These are phyloP conservation scores for Palloptera scutellata DNA, from an alignment of 2,888 invertebrate species.

Conservation along the genomic window DNA sequence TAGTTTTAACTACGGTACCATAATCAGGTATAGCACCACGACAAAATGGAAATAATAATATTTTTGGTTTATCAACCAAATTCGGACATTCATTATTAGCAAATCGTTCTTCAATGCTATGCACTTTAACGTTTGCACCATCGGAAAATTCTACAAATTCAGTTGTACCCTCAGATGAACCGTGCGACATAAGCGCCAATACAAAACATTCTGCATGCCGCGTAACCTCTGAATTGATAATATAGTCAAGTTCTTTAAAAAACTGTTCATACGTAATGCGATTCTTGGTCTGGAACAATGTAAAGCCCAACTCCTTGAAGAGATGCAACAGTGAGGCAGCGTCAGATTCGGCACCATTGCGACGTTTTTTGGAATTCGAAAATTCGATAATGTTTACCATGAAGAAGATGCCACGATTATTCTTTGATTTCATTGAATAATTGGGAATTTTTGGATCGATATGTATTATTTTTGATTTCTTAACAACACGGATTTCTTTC, in stretches of 20 bases:
- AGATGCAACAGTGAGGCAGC: conserved; percentile 68
- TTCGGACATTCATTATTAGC: conserved; percentile 67
- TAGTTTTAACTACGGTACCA: conserved; percentile 43
- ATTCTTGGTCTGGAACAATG: conserved; percentile 53
- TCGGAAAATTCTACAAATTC: conserved; percentile 71
- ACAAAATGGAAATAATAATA: conserved; percentile 78
- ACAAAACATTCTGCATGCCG: conserved; percentile 70
- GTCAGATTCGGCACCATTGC: conserved; percentile 72
- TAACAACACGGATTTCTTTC: conserved; percentile 39
- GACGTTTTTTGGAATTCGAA: conserved; percentile 57
- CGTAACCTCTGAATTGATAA: conserved; percentile 64
- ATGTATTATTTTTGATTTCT: conserved; percentile 47
- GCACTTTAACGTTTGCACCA: conserved; percentile 66
- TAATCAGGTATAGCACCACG: conserved; percentile 61
- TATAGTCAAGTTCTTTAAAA: conserved; percentile 61
- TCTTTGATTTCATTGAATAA: conserved; percentile 66
- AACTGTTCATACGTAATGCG: conserved; percentile 61
- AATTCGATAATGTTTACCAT: conserved; percentile 72
- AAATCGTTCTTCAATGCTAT: conserved; percentile 70
- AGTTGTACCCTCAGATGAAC: conserved; percentile 64
- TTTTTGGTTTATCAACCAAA: conserved; percentile 72
- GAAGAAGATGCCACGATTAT: conserved; percentile 69
- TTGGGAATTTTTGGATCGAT: conserved; percentile 44
- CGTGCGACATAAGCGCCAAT: conserved; percentile 75
- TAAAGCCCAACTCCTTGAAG: conserved; percentile 71